Base-by-base conservation (phyloP, 1,140 invertebrate genomes). In the Manduca sexta region DNA sequence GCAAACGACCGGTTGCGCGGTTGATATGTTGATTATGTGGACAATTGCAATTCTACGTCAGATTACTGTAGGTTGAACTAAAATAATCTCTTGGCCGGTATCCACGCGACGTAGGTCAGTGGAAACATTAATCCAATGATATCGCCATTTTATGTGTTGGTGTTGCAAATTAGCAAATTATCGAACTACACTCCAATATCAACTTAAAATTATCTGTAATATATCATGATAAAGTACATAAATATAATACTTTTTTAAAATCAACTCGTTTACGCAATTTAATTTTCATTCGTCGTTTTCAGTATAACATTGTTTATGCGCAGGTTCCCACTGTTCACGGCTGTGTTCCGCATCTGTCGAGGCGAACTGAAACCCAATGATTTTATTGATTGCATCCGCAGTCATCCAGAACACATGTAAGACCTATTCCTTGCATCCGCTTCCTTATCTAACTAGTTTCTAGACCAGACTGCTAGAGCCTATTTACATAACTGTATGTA, bases 371-470 rank as follows among this genome's bases (percentile, higher is more conserved):
- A 91, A 58, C 90, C 96, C 1, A 80, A 87, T 47, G 91, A 95
- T 64, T 90, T 99, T 78, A 95, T 99, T 63, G 92, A 97, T 69
- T 95, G 93, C 84, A 94, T 99, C 78, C 92, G 95, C 69, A 92
- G 92, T 71, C 97, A 99, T 86, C 97, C 97, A n/a, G 96, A 97
- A 87, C 96, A 98, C 89, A 96, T 95, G 95, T 96, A 95, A 84
- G 81, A 65, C 52, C 35, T 17, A 46, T 35, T 33, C 14, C 42
- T 49, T 56, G 43, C 48, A 63, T 56, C 60, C 45, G 56, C 60
- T 63, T 62, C 42, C 52, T 40, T 49, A 30, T 52, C 45, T 64
- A 41, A 45, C 38, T 62, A 65, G 62, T 68, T 69, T 63, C 52
- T 57, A 65, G 52, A 58, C 41, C 60, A 62, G 43, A 50, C 21